Conservation (phyloP, 2,888 invertebrate species). For the Cheilosia grossa region DNA sequence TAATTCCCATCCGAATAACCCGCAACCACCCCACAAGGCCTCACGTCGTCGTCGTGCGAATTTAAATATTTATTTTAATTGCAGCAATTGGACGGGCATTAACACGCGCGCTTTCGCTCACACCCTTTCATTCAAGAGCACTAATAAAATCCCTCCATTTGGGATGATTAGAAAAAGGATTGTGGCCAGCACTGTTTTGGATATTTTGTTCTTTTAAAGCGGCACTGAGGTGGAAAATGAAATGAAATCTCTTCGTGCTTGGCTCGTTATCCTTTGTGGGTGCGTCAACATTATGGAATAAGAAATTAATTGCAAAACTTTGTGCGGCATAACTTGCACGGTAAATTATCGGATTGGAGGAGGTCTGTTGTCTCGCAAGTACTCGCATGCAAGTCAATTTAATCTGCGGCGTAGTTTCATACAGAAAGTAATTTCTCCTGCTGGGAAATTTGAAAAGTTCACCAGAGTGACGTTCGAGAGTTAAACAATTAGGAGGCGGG, state of each 20-base stretch:
- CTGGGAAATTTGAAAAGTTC: conserved; percentile 8
- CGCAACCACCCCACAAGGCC: neutral
- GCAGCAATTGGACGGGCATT: conserved; percentile 70
- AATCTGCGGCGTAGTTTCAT: conserved; percentile 9
- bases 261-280: conserved; percentile 43
- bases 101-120: conserved; percentile 53
- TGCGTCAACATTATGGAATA: conserved; percentile 46
- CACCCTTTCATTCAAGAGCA: conserved; percentile 16
- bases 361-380: neutral
- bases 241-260: neutral
- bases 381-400: conserved; percentile 4
- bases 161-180: conserved; percentile 73
- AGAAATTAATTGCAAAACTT: conserved; percentile 72
- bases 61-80: conserved; percentile 72
- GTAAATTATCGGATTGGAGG: conserved; percentile 27
- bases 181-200: conserved; percentile 20
- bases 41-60: conserved; percentile 38
- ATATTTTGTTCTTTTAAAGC: conserved; percentile 19
- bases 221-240: conserved; percentile 2
- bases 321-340: conserved; percentile 37
- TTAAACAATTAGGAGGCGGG: too few relatives aligned
- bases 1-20: conserved; percentile 35
- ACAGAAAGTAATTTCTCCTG: neutral
- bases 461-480: too few relatives aligned
- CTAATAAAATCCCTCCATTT: conserved; percentile 71